Evolutionary conservation across 2,113 vertebrate genomes (phyloP).

Genomic region (Centropus unirufus): DNA sequence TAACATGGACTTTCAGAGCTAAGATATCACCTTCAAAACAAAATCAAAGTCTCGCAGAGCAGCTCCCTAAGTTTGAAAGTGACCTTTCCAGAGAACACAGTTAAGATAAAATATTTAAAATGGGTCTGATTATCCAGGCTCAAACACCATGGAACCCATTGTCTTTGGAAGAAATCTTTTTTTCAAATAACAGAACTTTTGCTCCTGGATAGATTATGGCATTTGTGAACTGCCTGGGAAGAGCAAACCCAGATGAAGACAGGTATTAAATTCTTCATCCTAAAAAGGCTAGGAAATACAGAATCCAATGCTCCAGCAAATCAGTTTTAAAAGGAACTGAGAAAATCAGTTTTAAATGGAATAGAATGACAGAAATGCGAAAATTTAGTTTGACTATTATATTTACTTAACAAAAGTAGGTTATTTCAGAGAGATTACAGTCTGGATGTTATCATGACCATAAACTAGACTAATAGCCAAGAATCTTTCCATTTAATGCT

Average conservation of each 20-base stretch:
- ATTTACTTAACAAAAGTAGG: not conserved
- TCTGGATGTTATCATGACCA: not conserved
- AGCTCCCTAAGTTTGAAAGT: not conserved
- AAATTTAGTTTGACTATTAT: not conserved
- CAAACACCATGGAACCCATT: not conserved
- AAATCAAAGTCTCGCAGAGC: not conserved
- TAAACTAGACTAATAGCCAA: not conserved
- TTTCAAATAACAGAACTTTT: not conserved
- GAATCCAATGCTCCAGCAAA: not conserved
- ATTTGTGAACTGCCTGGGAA: not conserved
- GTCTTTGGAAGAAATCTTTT: not conserved
- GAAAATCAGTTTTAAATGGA: not conserved
- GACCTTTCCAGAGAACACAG: not conserved
- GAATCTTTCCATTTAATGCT: not conserved
- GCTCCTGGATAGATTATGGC: not conserved
- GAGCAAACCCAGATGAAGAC: not conserved
- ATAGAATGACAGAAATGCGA: not conserved
- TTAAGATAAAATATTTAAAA: not conserved
- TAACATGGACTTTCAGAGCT: not conserved
- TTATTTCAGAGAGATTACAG: not conserved
- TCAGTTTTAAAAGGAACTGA: not conserved
- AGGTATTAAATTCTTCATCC: not conserved
- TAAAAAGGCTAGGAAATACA: not conserved
- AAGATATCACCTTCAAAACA: not conserved
- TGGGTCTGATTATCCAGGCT: not conserved